These are phyloP conservation scores for Acanthosepion lycidas DNA, from an alignment of 2,888 invertebrate species.

Conservation along the genomic window DNA sequence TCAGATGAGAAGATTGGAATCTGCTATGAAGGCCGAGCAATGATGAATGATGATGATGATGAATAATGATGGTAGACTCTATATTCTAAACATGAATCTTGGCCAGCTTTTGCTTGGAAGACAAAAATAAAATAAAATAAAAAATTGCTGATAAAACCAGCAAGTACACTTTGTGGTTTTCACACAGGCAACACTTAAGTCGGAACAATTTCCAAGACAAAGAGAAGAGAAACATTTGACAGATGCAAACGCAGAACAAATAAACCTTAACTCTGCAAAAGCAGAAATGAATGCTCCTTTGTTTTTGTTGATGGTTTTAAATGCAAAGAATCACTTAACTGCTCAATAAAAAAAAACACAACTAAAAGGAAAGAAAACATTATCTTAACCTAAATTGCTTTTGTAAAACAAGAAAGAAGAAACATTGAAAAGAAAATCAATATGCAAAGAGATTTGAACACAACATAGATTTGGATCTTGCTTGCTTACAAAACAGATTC, in stretches of 20 bases:
- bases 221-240: neutral
- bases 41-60: neutral
- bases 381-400: conserved; percentile 33
- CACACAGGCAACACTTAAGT: conserved; percentile 22
- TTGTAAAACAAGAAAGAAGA: neutral
- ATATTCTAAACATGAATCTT: neutral
- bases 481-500: neutral
- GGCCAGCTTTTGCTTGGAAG: neutral
- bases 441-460: neutral
- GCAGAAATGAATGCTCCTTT: neutral
- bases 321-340: conserved; percentile 1
- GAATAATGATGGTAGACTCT: neutral
- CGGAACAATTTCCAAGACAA: neutral
- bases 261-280: neutral
- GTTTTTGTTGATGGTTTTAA: neutral
- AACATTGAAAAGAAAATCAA: conserved; percentile 4
- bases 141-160: neutral
- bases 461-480: neutral
- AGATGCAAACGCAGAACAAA: conserved; percentile 2
- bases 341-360: neutral
- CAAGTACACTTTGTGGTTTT: conserved; percentile 33
- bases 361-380: neutral
- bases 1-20: neutral
- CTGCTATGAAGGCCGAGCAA: neutral
- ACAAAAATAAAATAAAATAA: neutral